Conservation (phyloP, 2,113 vertebrate species). For the Pimephales promelas region DNA sequence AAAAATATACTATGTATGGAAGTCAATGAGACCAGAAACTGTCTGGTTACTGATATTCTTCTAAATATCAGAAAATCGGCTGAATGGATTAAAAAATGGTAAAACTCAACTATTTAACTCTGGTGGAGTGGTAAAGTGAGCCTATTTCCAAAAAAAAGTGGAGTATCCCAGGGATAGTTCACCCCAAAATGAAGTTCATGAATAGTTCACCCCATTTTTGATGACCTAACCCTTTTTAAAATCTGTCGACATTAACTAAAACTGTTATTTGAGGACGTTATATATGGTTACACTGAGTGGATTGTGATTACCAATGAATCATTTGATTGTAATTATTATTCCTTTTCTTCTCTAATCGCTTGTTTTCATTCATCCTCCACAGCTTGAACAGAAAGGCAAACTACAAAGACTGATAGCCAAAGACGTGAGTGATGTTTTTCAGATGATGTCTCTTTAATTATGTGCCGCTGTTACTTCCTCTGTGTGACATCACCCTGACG, state of each 20-base stretch:
- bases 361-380: constrained; percentile 39
- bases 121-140: too few relatives aligned
- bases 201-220: too few relatives aligned
- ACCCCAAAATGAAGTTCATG: too few relatives aligned
- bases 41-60: too few relatives aligned
- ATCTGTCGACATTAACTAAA: background rate
- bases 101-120: too few relatives aligned
- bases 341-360: background rate
- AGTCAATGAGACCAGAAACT: too few relatives aligned
- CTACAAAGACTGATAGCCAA: constrained; percentile 88
- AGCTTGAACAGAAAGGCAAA: constrained; percentile 93
- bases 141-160: too few relatives aligned
- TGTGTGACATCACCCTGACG: background rate
- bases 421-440: constrained; percentile 78
- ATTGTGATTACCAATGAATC: background rate
- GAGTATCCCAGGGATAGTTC: too few relatives aligned
- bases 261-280: background rate
- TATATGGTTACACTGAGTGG: background rate
- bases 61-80: too few relatives aligned
- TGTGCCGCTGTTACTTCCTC: background rate
- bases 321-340: background rate
- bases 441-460: background rate
- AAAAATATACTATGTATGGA: too few relatives aligned
- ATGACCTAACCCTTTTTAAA: background rate
- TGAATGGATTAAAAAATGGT: too few relatives aligned